Conservation (phyloP, 2,797 vertebrate genomes). For the Sparidentex hasta region DNA sequence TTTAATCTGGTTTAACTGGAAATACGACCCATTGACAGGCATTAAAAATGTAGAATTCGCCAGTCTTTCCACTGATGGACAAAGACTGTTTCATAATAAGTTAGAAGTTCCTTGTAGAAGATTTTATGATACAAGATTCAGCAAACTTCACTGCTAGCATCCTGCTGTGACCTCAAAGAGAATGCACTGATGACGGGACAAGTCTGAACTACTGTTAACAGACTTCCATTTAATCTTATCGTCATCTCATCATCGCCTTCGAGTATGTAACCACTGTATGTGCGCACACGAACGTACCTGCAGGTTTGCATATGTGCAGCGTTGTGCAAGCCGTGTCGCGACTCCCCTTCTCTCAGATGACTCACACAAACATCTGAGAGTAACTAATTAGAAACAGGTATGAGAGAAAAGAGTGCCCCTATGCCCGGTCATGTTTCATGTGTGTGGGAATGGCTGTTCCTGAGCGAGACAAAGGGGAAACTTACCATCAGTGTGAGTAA, state of each 20-base stretch:
- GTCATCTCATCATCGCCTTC: not conserved
- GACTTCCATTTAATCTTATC: slow-evolving; percentile 40
- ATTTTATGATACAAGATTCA: no score
- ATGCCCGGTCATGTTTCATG: slow-evolving; percentile 38
- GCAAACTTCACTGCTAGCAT: not conserved
- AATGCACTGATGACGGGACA: slow-evolving; percentile 11
- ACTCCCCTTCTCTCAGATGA: slow-evolving; percentile 46
- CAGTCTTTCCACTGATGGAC: no score
- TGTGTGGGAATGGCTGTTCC: slow-evolving; percentile 61
- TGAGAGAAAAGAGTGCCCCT: slow-evolving; percentile 12
- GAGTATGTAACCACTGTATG: not conserved
- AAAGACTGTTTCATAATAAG: no score
- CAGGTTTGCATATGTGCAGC: slow-evolving; percentile 3
- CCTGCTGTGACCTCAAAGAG: slow-evolving; percentile 1
- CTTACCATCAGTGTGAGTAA: slow-evolving; percentile 52
- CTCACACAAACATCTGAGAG: slow-evolving; percentile 44
- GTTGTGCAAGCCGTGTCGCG: slow-evolving; percentile 25
- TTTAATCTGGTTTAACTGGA: no score
- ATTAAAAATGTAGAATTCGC: no score
- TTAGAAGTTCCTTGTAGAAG: no score
- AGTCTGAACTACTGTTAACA: slow-evolving; percentile 13
- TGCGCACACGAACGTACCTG: slow-evolving; percentile 15
- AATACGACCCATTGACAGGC: no score
- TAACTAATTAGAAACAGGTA: slow-evolving; percentile 58
- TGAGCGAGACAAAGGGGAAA: slow-evolving; percentile 50